Conservation (phyloP, 2,888 invertebrate genomes). For the Ommatoiulus sabulosus region DNA sequence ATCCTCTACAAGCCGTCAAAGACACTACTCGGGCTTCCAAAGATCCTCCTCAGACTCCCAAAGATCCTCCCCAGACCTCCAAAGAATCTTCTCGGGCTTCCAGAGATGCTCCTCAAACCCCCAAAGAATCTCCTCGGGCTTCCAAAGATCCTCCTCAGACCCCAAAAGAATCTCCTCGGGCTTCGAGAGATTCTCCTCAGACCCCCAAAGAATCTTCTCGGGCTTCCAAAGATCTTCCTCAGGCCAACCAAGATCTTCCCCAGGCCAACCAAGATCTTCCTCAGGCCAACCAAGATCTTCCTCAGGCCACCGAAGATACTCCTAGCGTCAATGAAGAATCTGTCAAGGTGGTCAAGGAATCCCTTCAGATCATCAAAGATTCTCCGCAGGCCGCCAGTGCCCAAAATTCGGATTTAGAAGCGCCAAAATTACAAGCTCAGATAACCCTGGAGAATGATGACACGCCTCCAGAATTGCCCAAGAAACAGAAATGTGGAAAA, state of each 20-base stretch:
- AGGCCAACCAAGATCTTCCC: neutral
- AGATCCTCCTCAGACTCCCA: neutral
- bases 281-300: neutral
- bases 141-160: neutral
- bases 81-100: neutral
- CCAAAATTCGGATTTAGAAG: neutral
- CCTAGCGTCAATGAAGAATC: neutral
- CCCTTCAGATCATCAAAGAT: neutral
- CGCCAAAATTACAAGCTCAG: too few species aligned
- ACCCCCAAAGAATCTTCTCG: neutral
- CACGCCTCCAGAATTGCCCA: conserved; percentile 35
- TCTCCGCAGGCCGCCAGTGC: neutral
- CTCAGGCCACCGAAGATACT: neutral
- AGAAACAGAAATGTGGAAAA: neutral
- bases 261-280: neutral
- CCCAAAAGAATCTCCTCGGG: neutral
- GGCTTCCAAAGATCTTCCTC: neutral
- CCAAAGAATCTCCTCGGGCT: neutral
- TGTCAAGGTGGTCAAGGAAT: neutral
- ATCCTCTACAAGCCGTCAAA: too few species aligned
- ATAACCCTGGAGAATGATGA: neutral
- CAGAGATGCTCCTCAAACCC: neutral
- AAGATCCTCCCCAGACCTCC: neutral
- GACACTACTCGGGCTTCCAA: neutral
- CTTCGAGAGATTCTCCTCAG: neutral